A percentile compares a stretch with the other conserved stretches of the same genome.
phyloP scores from a whole-genome alignment of 2,113 vertebrate genomes.

The Oceanites oceanicus region DNA sequence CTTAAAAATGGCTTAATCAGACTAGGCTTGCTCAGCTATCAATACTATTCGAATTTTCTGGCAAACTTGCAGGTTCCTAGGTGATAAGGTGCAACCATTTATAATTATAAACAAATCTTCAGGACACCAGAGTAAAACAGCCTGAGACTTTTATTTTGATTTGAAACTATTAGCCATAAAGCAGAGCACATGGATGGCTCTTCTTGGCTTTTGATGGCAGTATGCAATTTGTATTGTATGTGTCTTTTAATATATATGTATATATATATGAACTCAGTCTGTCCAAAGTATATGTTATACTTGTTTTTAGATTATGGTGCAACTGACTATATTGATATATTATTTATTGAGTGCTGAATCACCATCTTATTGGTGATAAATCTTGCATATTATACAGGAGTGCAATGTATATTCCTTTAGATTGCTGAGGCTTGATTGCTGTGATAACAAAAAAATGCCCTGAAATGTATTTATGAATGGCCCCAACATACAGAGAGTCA shows the following conservation, averaged over 20 bases:
- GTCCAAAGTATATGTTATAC: conserved; percentile 73
- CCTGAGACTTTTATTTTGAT: conserved; percentile 36
- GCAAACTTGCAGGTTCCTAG: conserved; percentile 21
- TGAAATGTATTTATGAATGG: conserved; percentile 72
- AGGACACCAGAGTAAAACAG: conserved; percentile 52
- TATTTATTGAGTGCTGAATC: conserved; percentile 84
- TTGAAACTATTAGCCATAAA: conserved; percentile 61
- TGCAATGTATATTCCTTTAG: conserved; percentile 84
- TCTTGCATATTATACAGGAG: conserved; percentile 78
- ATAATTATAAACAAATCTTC: conserved; percentile 4
- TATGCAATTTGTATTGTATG: conserved; percentile 74
- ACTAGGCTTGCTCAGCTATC: conserved; percentile 69
- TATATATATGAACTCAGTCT: conserved; percentile 69
- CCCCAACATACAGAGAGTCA: conserved; percentile 41
- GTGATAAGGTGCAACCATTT: conserved; percentile 33
- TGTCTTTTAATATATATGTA: conserved; percentile 68
- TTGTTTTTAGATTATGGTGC: conserved; percentile 80
- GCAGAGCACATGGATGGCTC: conserved; percentile 52
- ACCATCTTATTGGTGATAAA: conserved; percentile 72
- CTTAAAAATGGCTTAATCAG: conserved; percentile 60
- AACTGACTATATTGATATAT: conserved; percentile 80
- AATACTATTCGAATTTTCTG: conserved; percentile 39
- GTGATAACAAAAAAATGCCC: conserved; percentile 72
- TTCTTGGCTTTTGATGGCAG: conserved; percentile 65
- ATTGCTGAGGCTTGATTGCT: conserved; percentile 78